These are phyloP conservation scores for Pemphredon lugubris DNA, from an alignment of 2,888 invertebrate species.

Conservation along the genomic window DNA sequence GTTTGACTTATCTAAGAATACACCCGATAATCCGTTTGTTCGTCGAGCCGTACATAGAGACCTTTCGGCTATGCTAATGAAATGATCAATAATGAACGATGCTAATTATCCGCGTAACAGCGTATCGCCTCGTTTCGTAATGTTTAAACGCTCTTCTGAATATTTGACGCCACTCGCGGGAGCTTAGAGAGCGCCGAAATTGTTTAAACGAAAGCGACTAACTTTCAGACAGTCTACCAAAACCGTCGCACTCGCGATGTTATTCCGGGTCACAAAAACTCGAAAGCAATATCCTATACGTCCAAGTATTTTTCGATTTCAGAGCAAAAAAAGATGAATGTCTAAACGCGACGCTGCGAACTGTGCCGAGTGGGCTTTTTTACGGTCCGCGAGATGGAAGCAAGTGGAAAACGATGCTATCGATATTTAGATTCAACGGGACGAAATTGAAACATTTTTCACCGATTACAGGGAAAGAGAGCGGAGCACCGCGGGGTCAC, in stretches of 20 bases:
- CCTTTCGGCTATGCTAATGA: conserved; percentile 34
- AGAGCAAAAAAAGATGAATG: too few relatives aligned
- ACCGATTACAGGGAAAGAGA: conserved; percentile 49
- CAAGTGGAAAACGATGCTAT: conserved; percentile 13
- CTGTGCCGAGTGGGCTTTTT: too few relatives aligned
- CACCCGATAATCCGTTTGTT: conserved; percentile 16
- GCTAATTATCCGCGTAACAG: conserved; percentile 33
- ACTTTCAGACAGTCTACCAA: not conserved
- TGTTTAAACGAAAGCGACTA: not conserved
- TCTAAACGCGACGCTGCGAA: too few relatives aligned
- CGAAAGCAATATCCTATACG: too few relatives aligned
- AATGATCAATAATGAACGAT: conserved; percentile 48
- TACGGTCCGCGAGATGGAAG: not conserved
- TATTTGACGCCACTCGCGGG: not conserved
- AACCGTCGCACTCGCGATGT: too few relatives aligned
- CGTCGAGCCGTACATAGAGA: conserved; percentile 19
- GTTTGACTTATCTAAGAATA: conserved; percentile 23
- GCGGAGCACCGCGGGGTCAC: not conserved
- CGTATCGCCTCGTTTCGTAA: conserved; percentile 3
- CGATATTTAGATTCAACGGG: conserved; percentile 54
- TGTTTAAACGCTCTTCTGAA: conserved; percentile 5
- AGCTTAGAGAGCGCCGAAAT: not conserved
- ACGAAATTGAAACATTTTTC: conserved; percentile 74
- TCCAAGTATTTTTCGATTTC: too few relatives aligned
- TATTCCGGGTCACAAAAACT: too few relatives aligned